Percentiles rank a stretch among this genome's conserved stretches.
phyloP scores from a whole-genome alignment of 2,113 vertebrate genomes.

The Andinoacara biseriatus region DNA sequence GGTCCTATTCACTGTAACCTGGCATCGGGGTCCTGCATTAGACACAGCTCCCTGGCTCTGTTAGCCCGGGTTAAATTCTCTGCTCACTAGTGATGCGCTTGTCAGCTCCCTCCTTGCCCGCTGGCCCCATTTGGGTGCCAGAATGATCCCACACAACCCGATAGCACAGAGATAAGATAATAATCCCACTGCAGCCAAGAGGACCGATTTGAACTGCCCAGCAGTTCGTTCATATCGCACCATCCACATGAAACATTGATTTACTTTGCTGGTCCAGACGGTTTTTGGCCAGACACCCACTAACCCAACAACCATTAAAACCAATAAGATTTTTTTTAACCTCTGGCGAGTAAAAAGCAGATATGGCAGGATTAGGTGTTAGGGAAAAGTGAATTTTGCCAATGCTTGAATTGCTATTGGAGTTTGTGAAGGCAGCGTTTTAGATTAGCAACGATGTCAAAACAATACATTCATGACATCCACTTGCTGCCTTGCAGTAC shows the following conservation, averaged over 20 bases:
- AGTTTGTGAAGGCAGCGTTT: background rate
- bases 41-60: conserved; percentile 67
- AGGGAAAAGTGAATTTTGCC: background rate
- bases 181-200: conserved; percentile 21
- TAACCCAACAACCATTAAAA: background rate
- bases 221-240: conserved; percentile 15
- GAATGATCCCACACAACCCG: conserved; percentile 33
- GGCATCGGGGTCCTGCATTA: conserved; percentile 66
- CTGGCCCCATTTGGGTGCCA: conserved; percentile 40
- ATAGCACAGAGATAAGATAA: conserved; percentile 38
- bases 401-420: background rate
- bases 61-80: conserved; percentile 41
- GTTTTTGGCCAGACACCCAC: conserved; percentile 4
- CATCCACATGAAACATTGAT: conserved; percentile 9
- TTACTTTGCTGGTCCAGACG: background rate
- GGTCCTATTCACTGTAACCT: conserved; percentile 65
- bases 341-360: background rate
- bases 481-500: background rate
- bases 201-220: conserved; percentile 2
- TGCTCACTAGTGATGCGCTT: conserved; percentile 21
- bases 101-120: conserved; percentile 36
- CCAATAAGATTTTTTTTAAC: background rate
- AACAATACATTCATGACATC: background rate
- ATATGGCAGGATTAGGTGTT: background rate
- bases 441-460: background rate